phyloP scores from a whole-genome alignment of 2,888 invertebrate species.

The Acronicta psi region DNA sequence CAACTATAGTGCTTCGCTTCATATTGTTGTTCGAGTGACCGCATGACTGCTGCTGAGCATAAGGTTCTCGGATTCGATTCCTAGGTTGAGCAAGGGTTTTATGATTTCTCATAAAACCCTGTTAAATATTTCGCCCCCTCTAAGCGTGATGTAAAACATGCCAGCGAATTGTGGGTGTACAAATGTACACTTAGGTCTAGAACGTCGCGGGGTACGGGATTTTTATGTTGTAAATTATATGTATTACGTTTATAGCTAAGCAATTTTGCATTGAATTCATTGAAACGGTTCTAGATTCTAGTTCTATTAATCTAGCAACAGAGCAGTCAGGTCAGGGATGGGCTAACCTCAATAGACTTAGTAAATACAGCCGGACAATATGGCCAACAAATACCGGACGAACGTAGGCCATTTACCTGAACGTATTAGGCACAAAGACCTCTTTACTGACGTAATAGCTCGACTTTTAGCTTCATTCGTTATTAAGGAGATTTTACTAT shows the following conservation, averaged over 20 bases:
- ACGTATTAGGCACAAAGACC: conserved; percentile 16
- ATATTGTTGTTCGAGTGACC: too few species aligned
- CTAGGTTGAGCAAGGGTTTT: too few species aligned
- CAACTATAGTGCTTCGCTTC: too few species aligned
- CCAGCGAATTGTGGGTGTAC: too few species aligned
- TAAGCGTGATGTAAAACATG: too few species aligned
- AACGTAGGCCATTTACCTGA: conserved; percentile 13
- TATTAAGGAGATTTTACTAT: conserved; percentile 4
- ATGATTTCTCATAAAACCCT: too few species aligned
- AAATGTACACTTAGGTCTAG: too few species aligned
- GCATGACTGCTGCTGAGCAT: too few species aligned
- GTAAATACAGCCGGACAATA: not conserved
- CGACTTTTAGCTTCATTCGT: conserved; percentile 5
- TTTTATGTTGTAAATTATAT: not conserved
- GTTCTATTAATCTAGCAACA: conserved; percentile 21
- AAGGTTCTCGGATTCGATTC: too few species aligned
- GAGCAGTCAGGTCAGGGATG: conserved; percentile 22
- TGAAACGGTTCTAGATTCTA: conserved; percentile 6
- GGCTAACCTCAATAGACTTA: conserved; percentile 17
- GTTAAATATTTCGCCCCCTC: too few species aligned
- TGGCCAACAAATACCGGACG: conserved; percentile 15
- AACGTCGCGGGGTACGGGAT: too few species aligned
- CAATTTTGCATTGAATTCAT: conserved; percentile 4
- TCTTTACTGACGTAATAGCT: conserved; percentile 1
- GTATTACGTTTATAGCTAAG: not conserved